Evolutionary conservation across 2,113 vertebrate genomes (phyloP).

Genomic region (Chloebia gouldiae): DNA sequence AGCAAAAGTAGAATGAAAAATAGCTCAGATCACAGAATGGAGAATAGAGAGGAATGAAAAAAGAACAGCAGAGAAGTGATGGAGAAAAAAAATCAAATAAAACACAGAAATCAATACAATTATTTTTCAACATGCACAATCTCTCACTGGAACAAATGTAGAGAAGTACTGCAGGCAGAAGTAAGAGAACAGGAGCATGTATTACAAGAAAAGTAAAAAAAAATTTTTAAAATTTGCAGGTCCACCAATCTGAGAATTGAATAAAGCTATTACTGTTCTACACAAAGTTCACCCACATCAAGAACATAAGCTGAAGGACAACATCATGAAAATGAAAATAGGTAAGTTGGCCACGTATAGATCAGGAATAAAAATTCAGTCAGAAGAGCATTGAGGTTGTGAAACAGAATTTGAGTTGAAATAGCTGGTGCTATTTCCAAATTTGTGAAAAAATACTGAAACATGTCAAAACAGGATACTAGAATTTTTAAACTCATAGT

Average conservation of each 20-base stretch:
- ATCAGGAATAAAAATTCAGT: background rate
- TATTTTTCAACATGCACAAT: background rate
- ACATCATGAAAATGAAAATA: background rate
- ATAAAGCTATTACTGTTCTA: background rate
- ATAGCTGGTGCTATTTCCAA: background rate
- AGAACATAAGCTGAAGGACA: background rate
- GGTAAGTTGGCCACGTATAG: background rate
- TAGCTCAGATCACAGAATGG: accelerated
- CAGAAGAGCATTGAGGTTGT: background rate
- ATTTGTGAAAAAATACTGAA: background rate
- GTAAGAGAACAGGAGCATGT: background rate
- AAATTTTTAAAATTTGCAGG: background rate
- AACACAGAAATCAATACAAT: background rate
- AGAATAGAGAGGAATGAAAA: background rate
- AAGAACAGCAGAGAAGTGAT: background rate
- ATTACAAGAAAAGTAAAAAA: background rate
- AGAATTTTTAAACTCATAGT: background rate
- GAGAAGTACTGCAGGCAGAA: background rate
- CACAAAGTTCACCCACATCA: background rate
- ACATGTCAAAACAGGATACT: background rate
- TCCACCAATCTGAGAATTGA: background rate
- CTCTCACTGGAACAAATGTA: background rate
- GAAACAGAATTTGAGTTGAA: background rate
- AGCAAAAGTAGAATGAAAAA: background rate
- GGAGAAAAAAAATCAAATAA: background rate